Evolutionary conservation across 1,140 invertebrate genomes (phyloP).

Genomic region (Solen grandis): DNA sequence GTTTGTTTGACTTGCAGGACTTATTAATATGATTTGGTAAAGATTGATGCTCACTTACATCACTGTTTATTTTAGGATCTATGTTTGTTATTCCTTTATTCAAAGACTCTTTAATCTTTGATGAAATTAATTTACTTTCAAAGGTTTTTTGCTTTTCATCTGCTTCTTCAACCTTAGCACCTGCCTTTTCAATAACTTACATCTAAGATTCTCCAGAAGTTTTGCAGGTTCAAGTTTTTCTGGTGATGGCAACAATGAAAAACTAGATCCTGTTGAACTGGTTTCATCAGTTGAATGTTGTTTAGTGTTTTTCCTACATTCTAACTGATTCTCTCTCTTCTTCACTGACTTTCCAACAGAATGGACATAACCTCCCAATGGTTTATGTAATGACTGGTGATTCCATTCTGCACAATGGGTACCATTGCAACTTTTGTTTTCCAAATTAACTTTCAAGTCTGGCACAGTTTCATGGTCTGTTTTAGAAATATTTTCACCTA

Average conservation of each 20-base stretch:
- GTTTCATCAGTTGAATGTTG: neutral
- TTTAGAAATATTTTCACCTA: too few species aligned
- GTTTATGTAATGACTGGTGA: too few species aligned
- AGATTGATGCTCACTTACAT: too few species aligned
- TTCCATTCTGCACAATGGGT: too few species aligned
- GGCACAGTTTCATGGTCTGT: too few species aligned
- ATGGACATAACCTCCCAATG: constrained; percentile 26
- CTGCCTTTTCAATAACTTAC: constrained; percentile 47
- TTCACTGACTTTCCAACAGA: constrained; percentile 50
- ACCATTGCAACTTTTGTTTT: too few species aligned
- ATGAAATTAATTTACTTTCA: constrained; percentile 49
- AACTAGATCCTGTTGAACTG: neutral
- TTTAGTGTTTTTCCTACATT: neutral
- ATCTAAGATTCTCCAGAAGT: constrained; percentile 32
- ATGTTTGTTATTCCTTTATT: too few species aligned
- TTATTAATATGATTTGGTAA: too few species aligned
- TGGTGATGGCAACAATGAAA: neutral
- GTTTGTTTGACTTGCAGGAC: too few species aligned
- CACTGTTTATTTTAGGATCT: too few species aligned
- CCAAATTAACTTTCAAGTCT: too few species aligned
- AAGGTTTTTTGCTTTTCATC: constrained; percentile 37
- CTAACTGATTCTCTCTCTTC: constrained; percentile 26
- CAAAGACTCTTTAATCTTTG: constrained; percentile 23
- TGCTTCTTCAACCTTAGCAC: constrained; percentile 30
- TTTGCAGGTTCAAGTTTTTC: constrained; percentile 23